Conservation (phyloP, 2,888 invertebrate genomes). For the Meteorus cinctellus region DNA sequence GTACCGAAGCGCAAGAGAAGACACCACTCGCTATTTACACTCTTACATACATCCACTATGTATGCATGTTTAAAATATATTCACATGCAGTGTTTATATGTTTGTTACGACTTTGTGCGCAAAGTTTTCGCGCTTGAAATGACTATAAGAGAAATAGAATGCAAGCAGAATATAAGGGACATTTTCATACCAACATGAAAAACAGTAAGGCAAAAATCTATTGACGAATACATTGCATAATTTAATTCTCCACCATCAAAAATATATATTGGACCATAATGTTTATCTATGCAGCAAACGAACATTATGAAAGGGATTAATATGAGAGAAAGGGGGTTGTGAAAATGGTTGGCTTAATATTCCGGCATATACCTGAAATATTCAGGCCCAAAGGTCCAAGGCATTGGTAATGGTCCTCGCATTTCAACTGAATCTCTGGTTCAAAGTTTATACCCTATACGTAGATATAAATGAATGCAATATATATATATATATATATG, state of each 20-base stretch:
- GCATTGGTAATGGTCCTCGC: conserved; percentile 55
- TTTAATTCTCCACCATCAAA: too few relatives aligned
- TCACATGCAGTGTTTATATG: too few relatives aligned
- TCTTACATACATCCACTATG: conserved; percentile 3
- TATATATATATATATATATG: conserved; percentile 14
- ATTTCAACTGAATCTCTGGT: conserved; percentile 63
- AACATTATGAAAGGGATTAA: conserved; percentile 66
- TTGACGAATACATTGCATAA: too few relatives aligned
- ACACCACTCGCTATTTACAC: conserved; percentile 20
- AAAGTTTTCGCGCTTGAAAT: conserved; percentile 29
- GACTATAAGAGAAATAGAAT: not conserved
- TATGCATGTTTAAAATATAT: not conserved
- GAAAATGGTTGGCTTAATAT: conserved; percentile 68
- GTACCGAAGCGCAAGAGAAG: not conserved
- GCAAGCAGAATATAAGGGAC: not conserved
- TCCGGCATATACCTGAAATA: conserved; percentile 68
- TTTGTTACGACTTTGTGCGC: not conserved
- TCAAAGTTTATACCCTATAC: conserved; percentile 60
- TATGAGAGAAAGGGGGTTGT: conserved; percentile 66
- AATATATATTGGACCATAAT: too few relatives aligned
- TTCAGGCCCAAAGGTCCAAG: conserved; percentile 65
- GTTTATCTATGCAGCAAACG: not conserved
- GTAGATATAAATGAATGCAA: not conserved
- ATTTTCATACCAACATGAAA: not conserved
- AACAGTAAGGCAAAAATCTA: not conserved